Evolutionary conservation across 2,113 vertebrate genomes (phyloP).

Genomic region (Cyprinus carpio): DNA sequence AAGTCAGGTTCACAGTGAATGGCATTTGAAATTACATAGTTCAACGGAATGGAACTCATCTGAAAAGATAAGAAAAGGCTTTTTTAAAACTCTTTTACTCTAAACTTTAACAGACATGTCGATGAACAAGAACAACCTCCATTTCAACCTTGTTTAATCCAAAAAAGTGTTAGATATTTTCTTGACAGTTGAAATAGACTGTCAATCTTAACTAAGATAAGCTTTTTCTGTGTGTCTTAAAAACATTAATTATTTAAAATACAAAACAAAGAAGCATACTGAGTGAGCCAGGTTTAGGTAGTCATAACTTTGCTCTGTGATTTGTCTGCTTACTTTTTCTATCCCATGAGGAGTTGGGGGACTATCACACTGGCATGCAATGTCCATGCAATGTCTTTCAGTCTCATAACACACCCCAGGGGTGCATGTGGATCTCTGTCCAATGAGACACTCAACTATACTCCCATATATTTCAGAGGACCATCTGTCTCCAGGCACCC

Average conservation of each 20-base stretch:
- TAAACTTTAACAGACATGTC: neutral
- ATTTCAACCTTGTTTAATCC: constrained; percentile 2
- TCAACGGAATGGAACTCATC: constrained; percentile 8
- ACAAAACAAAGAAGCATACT: neutral
- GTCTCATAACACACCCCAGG: constrained; percentile 19
- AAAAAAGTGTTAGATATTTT: neutral
- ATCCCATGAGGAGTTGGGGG: constrained; percentile 40
- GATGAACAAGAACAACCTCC: neutral
- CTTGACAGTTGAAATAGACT: neutral
- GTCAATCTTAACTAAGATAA: neutral
- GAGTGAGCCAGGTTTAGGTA: neutral
- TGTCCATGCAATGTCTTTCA: constrained; percentile 67
- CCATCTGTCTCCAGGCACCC: neutral
- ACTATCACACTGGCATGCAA: constrained; percentile 64
- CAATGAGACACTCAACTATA: constrained; percentile 49
- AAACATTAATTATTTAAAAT: neutral
- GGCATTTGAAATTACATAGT: neutral
- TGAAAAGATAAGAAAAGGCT: constrained; percentile 2
- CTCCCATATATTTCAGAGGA: constrained; percentile 74
- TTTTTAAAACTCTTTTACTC: neutral
- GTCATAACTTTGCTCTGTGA: constrained; percentile 30
- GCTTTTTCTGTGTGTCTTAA: neutral
- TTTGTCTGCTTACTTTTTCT: constrained; percentile 19
- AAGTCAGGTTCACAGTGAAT: neutral
- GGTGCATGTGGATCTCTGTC: neutral